These are phyloP conservation scores for Muscina levida DNA, from an alignment of 2,888 invertebrate genomes.

Conservation along the genomic window DNA sequence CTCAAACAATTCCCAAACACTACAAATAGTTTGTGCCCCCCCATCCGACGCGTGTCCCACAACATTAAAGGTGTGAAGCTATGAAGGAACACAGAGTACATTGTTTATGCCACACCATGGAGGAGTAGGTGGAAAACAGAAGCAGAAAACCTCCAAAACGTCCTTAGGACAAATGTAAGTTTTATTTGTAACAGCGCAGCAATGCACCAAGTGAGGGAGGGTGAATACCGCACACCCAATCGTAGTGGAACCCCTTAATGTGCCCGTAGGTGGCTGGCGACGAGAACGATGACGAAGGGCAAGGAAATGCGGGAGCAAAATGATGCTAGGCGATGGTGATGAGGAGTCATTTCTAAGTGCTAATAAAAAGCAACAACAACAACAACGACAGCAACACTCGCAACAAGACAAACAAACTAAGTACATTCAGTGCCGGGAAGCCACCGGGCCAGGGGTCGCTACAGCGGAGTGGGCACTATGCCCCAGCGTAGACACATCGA, in stretches of 20 bases:
- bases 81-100: conserved; percentile 7
- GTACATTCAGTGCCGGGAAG: not conserved
- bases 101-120: not conserved
- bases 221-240: conserved; percentile 4
- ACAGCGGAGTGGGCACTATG: not conserved
- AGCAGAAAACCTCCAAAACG: conserved; percentile 32
- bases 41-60: not conserved
- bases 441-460: not conserved
- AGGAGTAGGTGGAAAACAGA: not conserved
- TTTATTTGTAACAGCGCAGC: conserved; percentile 25
- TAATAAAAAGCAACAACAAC: conserved; percentile 56
- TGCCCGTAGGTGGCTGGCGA: not conserved
- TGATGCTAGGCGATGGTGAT: conserved; percentile 32
- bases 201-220: not conserved
- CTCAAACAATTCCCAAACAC: conserved; percentile 35
- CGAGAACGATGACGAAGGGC: not conserved
- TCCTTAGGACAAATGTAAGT: conserved; percentile 46
- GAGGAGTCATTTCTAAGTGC: conserved; percentile 51
- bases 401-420: conserved; percentile 33
- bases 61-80: conserved; percentile 32
- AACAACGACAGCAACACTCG: conserved; percentile 38
- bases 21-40: conserved; percentile 14
- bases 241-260: conserved; percentile 9
- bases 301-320: not conserved
- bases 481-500: not conserved